phyloP scores from a whole-genome alignment of 2,797 vertebrate species.

The Microchirus variegatus region DNA sequence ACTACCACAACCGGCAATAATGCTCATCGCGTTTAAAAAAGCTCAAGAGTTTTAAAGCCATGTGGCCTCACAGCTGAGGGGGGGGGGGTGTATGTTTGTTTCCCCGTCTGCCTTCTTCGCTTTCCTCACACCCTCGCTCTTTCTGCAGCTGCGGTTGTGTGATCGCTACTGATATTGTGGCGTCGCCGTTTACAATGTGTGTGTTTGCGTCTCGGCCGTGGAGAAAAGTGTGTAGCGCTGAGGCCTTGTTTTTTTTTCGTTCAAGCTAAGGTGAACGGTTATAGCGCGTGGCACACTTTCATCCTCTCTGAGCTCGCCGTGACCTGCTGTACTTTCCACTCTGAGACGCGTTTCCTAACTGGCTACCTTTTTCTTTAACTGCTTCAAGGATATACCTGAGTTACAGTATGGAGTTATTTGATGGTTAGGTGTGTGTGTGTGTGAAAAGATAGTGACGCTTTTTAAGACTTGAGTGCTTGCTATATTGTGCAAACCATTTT shows the following conservation, averaged over 20 bases:
- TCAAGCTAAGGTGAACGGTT: conserved; percentile 11
- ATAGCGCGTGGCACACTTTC: conserved; percentile 18
- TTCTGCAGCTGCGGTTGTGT: conserved; percentile 70
- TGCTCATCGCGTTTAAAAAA: conserved; percentile 77
- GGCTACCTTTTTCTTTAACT: conserved; percentile 57
- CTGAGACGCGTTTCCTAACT: conserved; percentile 26
- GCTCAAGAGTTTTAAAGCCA: conserved; percentile 76
- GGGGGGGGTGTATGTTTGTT: conserved; percentile 74
- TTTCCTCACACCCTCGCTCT: conserved; percentile 48
- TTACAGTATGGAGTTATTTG: conserved; percentile 39
- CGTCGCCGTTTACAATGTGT: conserved; percentile 45
- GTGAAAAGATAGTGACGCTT: conserved; percentile 42
- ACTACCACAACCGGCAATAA: conserved; percentile 77
- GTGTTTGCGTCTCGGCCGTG: conserved; percentile 43
- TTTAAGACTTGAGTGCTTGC: conserved; percentile 63
- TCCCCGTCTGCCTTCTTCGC: conserved; percentile 49
- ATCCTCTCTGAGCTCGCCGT: conserved; percentile 13
- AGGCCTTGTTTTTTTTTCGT: conserved; percentile 42
- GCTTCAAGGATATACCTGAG: conserved; percentile 39
- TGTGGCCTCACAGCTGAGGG: conserved; percentile 74
- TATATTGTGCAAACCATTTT: conserved; percentile 55
- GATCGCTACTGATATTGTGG: conserved; percentile 43
- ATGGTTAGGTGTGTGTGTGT: conserved; percentile 19
- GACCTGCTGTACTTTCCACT: conserved; percentile 3
- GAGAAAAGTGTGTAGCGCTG: conserved; percentile 13